These are phyloP conservation scores for Philypnodon macrostomus DNA, from an alignment of 2,797 vertebrate genomes.

Conservation along the genomic window DNA sequence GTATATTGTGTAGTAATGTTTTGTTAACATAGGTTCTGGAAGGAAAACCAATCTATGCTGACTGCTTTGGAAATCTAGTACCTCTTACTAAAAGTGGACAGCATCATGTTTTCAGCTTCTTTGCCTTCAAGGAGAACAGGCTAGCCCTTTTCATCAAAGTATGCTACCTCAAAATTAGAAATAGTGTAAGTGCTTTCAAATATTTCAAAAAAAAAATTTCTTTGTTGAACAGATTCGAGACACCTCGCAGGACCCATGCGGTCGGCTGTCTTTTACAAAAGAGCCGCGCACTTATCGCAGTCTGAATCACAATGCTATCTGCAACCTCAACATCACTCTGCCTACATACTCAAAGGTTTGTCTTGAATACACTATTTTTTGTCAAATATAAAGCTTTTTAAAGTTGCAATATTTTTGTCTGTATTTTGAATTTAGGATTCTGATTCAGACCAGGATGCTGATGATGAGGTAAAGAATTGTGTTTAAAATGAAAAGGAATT, in stretches of 20 bases:
- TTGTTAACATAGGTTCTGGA: constrained; percentile 91
- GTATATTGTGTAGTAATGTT: too few relatives aligned
- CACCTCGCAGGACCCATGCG: constrained; percentile 94
- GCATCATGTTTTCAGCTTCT: constrained; percentile 98
- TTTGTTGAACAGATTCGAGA: constrained; percentile 84
- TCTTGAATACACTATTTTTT: neutral
- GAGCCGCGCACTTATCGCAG: constrained; percentile 93
- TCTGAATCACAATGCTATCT: constrained; percentile 94
- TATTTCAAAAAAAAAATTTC: neutral
- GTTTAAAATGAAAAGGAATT: neutral
- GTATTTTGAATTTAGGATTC: constrained; percentile 83
- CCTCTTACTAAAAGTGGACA: constrained; percentile 96
- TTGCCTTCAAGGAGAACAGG: constrained; percentile 97
- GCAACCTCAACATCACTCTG: constrained; percentile 96
- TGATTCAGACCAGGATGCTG: constrained; percentile 95
- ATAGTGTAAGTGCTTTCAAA: neutral
- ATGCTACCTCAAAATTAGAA: constrained; percentile 28
- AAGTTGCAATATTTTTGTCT: constrained; percentile 10
- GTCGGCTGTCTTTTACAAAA: constrained; percentile 95
- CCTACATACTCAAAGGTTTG: constrained; percentile 92
- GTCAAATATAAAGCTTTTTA: neutral
- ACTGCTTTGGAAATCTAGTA: constrained; percentile 97
- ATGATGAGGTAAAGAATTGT: constrained; percentile 88
- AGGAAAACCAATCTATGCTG: constrained; percentile 96
- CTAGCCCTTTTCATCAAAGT: constrained; percentile 98